phyloP scores from a whole-genome alignment of 2,888 invertebrate species.

The Synergus gifuensis region DNA sequence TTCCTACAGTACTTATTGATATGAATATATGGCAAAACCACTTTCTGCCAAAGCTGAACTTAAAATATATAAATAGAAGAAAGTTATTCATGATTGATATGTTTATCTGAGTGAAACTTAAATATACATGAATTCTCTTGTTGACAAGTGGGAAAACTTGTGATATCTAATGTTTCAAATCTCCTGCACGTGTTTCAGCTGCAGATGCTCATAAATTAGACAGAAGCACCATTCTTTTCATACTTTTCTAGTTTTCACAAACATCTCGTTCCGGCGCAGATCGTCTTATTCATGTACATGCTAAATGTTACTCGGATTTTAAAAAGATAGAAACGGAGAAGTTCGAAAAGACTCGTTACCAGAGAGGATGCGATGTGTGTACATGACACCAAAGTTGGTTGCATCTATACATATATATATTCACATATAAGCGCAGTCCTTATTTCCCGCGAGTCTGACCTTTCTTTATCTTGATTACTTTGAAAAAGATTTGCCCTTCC shows the following conservation, averaged over 20 bases:
- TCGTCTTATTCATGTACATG: background rate
- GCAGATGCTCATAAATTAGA: conserved; percentile 13
- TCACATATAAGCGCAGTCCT: background rate
- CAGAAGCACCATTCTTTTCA: conserved; percentile 11
- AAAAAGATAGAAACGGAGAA: conserved; percentile 19
- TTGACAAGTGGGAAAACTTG: conserved; percentile 10
- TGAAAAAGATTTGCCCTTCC: conserved; percentile 11
- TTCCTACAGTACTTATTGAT: too few relatives aligned
- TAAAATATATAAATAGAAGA: background rate
- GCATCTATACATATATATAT: background rate
- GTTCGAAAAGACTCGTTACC: conserved; percentile 34
- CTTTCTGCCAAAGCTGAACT: too few relatives aligned
- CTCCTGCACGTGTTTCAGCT: conserved; percentile 1
- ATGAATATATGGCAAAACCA: too few relatives aligned
- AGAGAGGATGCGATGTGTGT: background rate
- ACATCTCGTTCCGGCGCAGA: background rate
- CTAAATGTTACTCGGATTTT: background rate
- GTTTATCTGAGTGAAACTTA: conserved; percentile 4
- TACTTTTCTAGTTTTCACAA: conserved; percentile 9
- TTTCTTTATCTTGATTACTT: conserved; percentile 33
- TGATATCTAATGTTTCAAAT: conserved; percentile 29
- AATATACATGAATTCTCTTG: conserved; percentile 20
- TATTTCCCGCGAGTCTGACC: conserved; percentile 17
- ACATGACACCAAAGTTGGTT: background rate
- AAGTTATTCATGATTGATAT: background rate